Evolutionary conservation across 2,797 vertebrate genomes (phyloP).

Genomic region (Setipinna tenuifilis): DNA sequence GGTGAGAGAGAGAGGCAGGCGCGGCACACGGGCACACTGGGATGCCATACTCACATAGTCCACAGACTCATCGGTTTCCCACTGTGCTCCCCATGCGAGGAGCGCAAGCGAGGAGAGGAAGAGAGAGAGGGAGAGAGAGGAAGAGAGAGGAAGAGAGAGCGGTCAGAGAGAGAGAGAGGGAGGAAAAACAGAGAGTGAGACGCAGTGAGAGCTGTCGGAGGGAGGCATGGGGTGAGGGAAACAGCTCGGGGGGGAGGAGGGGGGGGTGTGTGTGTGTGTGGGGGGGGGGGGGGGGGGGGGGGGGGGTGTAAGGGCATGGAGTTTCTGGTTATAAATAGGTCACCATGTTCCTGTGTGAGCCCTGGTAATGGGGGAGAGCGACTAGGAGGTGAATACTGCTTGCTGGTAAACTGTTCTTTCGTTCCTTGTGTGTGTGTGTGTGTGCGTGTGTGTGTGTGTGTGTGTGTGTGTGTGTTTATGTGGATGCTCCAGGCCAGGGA

Average conservation of each 20-base stretch:
- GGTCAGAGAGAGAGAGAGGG: constrained; percentile 37
- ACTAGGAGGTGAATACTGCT: constrained; percentile 29
- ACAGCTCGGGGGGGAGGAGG: background rate
- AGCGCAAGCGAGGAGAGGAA: constrained; percentile 56
- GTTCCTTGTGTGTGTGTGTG: background rate
- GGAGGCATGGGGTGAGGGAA: constrained; percentile 57
- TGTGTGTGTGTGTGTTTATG: constrained; percentile 13
- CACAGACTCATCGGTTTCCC: constrained; percentile 97
- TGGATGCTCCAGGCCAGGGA: background rate
- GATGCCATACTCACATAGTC: constrained; percentile 92
- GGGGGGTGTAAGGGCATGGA: background rate
- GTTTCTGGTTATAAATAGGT: constrained; percentile 48
- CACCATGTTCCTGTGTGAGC: constrained; percentile 18
- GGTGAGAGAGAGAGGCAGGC: no score
- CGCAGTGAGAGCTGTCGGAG: constrained; percentile 66
- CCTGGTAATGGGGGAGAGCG: constrained; percentile 16
- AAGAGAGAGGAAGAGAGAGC: constrained; percentile 38
- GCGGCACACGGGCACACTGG: constrained; percentile 48
- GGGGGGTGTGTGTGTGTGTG: background rate
- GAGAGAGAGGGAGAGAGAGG: constrained; percentile 39
- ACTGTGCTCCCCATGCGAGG: constrained; percentile 80
- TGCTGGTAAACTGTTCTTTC: background rate
- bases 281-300: background rate
- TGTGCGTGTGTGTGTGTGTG: background rate
- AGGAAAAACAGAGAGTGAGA: constrained; percentile 62